These are phyloP conservation scores for Percina caprodes DNA, from an alignment of 2,113 vertebrate species.

Conservation along the genomic window DNA sequence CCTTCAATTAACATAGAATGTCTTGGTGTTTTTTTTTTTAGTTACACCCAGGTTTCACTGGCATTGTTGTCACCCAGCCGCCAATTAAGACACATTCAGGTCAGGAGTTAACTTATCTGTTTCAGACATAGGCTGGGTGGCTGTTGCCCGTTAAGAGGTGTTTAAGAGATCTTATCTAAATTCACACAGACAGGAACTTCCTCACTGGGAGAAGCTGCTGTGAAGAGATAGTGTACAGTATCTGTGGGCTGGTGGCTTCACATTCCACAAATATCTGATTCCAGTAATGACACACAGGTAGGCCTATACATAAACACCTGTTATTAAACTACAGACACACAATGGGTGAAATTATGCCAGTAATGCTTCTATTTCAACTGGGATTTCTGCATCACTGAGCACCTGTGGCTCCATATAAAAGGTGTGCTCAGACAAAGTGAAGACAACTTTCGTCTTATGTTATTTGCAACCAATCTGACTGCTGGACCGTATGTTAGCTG, in stretches of 20 bases:
- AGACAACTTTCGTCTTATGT: background rate
- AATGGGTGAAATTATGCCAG: background rate
- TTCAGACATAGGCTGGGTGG: background rate
- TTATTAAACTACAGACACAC: too few relatives aligned
- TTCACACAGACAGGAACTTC: background rate
- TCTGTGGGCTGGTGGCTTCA: too few relatives aligned
- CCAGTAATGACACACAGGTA: too few relatives aligned
- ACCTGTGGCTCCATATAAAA: background rate
- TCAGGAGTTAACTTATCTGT: background rate
- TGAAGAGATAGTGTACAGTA: background rate
- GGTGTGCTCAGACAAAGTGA: background rate
- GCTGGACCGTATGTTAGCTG: too few relatives aligned
- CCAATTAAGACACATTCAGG: background rate
- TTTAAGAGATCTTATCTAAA: background rate
- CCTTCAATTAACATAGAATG: too few relatives aligned
- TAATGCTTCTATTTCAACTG: background rate
- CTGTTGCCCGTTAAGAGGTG: background rate
- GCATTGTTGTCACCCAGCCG: too few relatives aligned
- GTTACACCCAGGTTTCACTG: too few relatives aligned
- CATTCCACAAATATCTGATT: too few relatives aligned
- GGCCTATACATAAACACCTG: too few relatives aligned
- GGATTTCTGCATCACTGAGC: background rate
- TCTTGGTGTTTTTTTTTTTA: too few relatives aligned
- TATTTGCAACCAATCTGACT: too few relatives aligned
- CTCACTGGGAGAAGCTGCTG: background rate